Conservation (phyloP, 2,797 vertebrate genomes). For the Hirundo rustica region DNA sequence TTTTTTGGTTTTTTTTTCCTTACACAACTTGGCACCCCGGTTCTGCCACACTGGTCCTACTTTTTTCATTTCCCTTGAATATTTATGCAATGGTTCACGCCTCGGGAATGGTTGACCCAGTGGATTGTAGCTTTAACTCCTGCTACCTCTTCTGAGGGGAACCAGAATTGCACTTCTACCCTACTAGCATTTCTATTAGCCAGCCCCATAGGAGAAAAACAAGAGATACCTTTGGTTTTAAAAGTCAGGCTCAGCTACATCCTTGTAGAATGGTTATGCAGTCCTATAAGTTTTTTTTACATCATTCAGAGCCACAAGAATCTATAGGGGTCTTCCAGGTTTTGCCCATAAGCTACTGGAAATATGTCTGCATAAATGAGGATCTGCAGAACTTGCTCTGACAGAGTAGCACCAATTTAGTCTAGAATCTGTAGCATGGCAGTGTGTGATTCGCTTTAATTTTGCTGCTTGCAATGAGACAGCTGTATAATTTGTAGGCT, state of each 20-base stretch:
- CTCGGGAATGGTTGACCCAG: background rate
- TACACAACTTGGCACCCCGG: background rate
- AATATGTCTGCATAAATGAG: background rate
- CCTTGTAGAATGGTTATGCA: background rate
- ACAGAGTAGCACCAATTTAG: background rate
- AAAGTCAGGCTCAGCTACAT: background rate
- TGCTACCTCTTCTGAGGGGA: background rate
- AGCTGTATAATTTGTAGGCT: background rate
- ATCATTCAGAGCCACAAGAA: background rate
- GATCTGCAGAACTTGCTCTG: background rate
- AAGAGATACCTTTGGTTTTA: background rate
- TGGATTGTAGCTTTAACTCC: background rate
- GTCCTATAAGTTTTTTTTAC: background rate
- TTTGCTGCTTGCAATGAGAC: background rate
- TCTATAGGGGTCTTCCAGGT: background rate
- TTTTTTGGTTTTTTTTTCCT: background rate
- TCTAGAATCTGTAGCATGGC: background rate
- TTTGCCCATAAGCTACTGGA: background rate
- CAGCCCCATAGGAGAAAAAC: background rate
- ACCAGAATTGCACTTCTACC: background rate
- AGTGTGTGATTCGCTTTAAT: background rate
- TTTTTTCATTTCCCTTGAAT: background rate
- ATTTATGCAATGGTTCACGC: background rate
- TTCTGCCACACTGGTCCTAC: background rate
- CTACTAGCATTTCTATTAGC: background rate